Base-by-base conservation (phyloP, 37 sponge, comb jelly and placozoan genomes). In the Tethya wilhelma region DNA sequence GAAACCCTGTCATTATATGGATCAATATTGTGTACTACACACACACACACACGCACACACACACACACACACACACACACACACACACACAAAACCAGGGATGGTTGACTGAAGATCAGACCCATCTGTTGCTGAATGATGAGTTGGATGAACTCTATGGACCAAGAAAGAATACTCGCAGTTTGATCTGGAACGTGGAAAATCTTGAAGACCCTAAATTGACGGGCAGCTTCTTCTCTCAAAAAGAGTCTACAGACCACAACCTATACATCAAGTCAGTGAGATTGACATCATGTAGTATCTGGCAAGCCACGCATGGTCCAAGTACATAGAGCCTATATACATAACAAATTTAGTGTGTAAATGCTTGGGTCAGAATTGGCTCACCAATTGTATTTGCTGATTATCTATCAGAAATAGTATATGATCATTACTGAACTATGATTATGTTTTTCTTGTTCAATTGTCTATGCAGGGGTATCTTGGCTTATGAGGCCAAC, bases 191-290 rank as follows among this genome's bases (percentile, higher is more conserved):
- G 91, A 75, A 90, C 55, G 91, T 90, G 37, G 70, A 85, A 33
- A 42, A 75, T 22, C 82, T 90, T 11, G 44, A 37, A 1, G 62
- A 79, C 2, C 91, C 91, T 14, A n/a, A 7, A 0, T 56, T 81
- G 38, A 29, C 19, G 2, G 68, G 40, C 4, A 56, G 57, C 2
- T 90, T 90, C 59, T 80, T 38, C 44, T 85, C 86, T 4, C 45
- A 42, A 25, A 42, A 90, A 59, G 19, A 74, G 37, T 67, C 91
- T 2, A 75, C 69, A 38, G 91, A 90, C 38, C 91, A 90, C 73
- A 90, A 90, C 60, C 86, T 90, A 1, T 90, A 90, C 82, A 90
- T 90, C 65, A 85, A 43, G 91, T 90, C 30, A 82, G 44, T 49
- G 55, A 49, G 9, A 19, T 49, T 49, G 55, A 17, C 17, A 49